These are phyloP conservation scores for Alauda arvensis DNA, from an alignment of 2,797 vertebrate species.

Conservation along the genomic window DNA sequence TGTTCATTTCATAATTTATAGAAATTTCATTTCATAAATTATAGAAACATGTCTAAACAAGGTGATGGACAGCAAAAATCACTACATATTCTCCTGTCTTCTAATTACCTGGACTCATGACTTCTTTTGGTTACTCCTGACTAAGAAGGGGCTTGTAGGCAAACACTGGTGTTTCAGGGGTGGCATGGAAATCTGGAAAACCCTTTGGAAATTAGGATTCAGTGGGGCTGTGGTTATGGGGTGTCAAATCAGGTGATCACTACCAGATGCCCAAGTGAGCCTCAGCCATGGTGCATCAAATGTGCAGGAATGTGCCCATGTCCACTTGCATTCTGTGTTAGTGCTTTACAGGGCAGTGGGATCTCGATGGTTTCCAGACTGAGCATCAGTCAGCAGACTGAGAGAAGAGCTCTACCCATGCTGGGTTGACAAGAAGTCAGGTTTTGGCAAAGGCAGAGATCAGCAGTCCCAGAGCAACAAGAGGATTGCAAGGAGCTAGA, in stretches of 20 bases:
- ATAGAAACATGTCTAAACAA: neutral
- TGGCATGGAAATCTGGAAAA: neutral
- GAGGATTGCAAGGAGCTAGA: neutral
- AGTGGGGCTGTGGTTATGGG: neutral
- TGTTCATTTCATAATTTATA: neutral
- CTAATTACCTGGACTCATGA: neutral
- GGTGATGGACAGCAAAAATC: neutral
- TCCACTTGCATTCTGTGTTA: neutral
- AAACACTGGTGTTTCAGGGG: neutral
- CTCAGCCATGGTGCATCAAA: neutral
- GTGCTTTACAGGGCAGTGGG: neutral
- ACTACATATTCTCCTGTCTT: neutral
- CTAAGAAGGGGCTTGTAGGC: neutral
- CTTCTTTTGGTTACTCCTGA: neutral
- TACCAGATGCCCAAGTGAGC: neutral
- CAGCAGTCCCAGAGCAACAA: neutral
- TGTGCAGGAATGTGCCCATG: neutral
- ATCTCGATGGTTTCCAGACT: neutral
- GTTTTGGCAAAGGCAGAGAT: neutral
- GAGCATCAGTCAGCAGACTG: neutral
- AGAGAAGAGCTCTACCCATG: neutral
- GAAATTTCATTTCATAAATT: neutral
- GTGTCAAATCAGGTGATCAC: neutral
- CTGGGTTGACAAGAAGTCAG: neutral
- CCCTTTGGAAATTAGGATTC: neutral